Conservation (phyloP, 2,888 invertebrate genomes). For the Tricholauxania praeusta region DNA sequence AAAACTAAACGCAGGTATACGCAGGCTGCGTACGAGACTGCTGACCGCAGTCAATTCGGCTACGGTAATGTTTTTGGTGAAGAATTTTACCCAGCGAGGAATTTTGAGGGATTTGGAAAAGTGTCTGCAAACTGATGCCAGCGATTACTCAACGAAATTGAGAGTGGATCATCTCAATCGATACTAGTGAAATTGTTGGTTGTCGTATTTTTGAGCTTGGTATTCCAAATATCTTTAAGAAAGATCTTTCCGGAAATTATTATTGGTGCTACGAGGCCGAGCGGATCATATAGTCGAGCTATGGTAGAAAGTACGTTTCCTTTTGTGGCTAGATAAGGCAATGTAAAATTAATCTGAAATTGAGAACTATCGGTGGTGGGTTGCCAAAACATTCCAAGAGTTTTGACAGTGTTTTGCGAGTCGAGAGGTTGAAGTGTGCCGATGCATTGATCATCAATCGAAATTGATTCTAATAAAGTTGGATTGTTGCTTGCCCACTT, state of each 20-base stretch:
- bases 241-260: slow-evolving; percentile 32
- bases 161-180: slow-evolving; percentile 6
- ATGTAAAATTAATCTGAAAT: slow-evolving; percentile 23
- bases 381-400: slow-evolving; percentile 37
- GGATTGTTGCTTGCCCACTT: slow-evolving; percentile 23
- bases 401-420: slow-evolving; percentile 10
- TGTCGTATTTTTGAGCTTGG: slow-evolving; percentile 9
- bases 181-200: neutral
- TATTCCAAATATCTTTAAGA: slow-evolving; percentile 22
- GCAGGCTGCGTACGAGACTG: slow-evolving; percentile 13
- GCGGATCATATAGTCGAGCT: too few species aligned
- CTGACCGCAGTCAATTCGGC: slow-evolving; percentile 27
- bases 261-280: too few species aligned
- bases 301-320: neutral
- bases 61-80: neutral
- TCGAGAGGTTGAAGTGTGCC: neutral
- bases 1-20: slow-evolving; percentile 25
- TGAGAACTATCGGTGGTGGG: slow-evolving; percentile 31
- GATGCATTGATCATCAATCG: slow-evolving; percentile 10
- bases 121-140: slow-evolving; percentile 21
- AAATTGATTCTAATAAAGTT: slow-evolving; percentile 17
- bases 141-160: neutral
- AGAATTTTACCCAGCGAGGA: slow-evolving; percentile 29
- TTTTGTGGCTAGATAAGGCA: neutral
- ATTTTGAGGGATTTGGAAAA: slow-evolving; percentile 26